These are phyloP conservation scores for Pemphredon lugubris DNA, from an alignment of 2,888 invertebrate genomes.

Conservation along the genomic window DNA sequence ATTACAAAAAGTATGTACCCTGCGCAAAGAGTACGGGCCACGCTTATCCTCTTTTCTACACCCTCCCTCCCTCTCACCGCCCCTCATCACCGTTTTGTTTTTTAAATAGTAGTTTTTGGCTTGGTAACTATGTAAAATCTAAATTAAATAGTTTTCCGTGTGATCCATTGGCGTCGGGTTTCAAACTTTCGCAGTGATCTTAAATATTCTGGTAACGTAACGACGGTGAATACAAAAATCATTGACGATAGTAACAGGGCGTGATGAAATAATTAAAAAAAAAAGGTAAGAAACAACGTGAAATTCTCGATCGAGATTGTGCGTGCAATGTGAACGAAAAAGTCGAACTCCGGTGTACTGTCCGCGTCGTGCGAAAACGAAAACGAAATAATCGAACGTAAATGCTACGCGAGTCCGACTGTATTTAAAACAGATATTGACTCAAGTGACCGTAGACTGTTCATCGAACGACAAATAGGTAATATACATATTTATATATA, in stretches of 20 bases:
- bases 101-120: constrained; percentile 74
- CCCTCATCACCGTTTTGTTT: constrained; percentile 21
- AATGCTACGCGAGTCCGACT: constrained; percentile 63
- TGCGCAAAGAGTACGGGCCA: constrained; percentile 54
- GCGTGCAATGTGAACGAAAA: constrained; percentile 33
- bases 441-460: constrained; percentile 64
- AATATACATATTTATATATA: constrained; percentile 65
- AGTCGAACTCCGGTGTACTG: constrained; percentile 24
- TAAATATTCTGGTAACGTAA: constrained; percentile 9
- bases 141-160: constrained; percentile 70
- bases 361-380: constrained; percentile 7
- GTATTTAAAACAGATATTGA: constrained; percentile 59
- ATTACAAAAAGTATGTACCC: constrained; percentile 52
- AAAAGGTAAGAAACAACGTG: neutral
- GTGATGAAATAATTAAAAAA: constrained; percentile 5
- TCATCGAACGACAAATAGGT: constrained; percentile 69
- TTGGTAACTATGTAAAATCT: constrained; percentile 77
- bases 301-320: neutral
- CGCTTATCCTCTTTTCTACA: constrained; percentile 23
- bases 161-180: constrained; percentile 19
- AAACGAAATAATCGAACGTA: constrained; percentile 42
- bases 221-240: constrained; percentile 1
- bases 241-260: constrained; percentile 5
- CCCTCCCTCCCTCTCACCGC: constrained; percentile 1
- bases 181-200: constrained; percentile 8